A percentile compares a stretch with the other conserved stretches of the same genome.
These are phyloP conservation scores for Lucilia cuprina DNA, from an alignment of 1,140 invertebrate species.

Conservation along the genomic window DNA sequence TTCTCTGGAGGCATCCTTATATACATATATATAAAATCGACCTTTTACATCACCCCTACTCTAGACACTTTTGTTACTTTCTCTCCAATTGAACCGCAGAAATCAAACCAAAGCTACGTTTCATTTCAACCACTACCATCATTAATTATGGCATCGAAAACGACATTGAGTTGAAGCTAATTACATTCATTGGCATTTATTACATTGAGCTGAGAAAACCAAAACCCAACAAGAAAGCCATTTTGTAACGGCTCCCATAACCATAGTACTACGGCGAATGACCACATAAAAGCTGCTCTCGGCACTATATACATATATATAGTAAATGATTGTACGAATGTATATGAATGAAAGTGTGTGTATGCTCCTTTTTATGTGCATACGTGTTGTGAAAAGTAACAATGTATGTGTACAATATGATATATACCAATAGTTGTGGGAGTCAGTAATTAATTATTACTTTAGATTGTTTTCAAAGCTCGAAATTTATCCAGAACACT, in stretches of 20 bases:
- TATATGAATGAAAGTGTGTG: background rate
- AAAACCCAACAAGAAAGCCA: background rate
- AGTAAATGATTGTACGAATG: background rate
- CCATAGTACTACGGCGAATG: background rate
- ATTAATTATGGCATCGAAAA: constrained; percentile 26
- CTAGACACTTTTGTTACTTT: background rate
- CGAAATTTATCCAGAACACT: no score
- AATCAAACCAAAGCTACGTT: constrained; percentile 22
- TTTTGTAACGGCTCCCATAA: background rate
- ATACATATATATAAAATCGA: no score
- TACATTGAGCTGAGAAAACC: constrained; percentile 6
- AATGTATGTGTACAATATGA: background rate
- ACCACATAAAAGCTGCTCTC: constrained; percentile 4
- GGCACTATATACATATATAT: background rate
- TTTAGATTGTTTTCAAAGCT: no score
- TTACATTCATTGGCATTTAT: constrained; percentile 28
- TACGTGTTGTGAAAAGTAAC: background rate
- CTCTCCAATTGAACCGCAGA: background rate
- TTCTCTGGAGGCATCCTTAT: no score
- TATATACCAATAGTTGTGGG: no score
- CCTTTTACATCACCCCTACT: no score
- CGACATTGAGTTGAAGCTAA: constrained; percentile 8
- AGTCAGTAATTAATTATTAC: no score
- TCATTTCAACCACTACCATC: constrained; percentile 10
- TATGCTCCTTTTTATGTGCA: background rate